phyloP scores from a whole-genome alignment of 1,140 invertebrate species.

The Liolophura sinensis region DNA sequence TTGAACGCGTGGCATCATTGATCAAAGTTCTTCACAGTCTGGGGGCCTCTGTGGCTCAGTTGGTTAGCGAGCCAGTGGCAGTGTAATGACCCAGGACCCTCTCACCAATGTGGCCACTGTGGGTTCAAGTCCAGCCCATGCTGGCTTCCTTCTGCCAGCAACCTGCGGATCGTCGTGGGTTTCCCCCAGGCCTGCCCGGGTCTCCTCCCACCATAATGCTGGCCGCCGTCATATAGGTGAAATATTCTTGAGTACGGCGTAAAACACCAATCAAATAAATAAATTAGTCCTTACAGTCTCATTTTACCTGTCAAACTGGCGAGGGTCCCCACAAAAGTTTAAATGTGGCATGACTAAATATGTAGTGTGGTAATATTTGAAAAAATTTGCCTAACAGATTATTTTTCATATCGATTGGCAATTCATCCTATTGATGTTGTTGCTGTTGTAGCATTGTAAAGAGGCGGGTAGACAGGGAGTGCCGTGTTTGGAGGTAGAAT shows the following conservation, averaged over 20 bases:
- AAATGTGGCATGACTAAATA: too few species aligned
- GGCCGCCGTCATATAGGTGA: not conserved
- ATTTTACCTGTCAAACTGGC: too few species aligned
- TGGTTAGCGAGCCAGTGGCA: too few species aligned
- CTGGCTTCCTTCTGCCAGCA: too few species aligned
- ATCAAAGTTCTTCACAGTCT: too few species aligned
- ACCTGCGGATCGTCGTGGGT: not conserved
- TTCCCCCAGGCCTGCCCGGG: not conserved
- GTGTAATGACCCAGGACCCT: too few species aligned
- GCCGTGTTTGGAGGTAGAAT: conserved; percentile 70
- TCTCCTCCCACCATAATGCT: not conserved
- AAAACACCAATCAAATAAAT: not conserved
- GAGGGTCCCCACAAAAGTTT: too few species aligned
- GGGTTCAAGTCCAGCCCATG: too few species aligned
- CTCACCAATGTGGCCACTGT: too few species aligned
- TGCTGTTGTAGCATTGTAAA: conserved; percentile 63
- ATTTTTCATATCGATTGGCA: not conserved
- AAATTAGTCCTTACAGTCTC: too few species aligned
- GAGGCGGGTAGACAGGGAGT: conserved; percentile 67
- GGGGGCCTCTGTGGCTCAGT: too few species aligned
- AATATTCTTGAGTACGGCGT: not conserved
- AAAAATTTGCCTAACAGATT: conserved; percentile 1
- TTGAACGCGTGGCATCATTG: too few species aligned
- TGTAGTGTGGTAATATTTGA: conserved; percentile 2
- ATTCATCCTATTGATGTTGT: conserved; percentile 1